Percentiles rank a stretch among this genome's conserved stretches.
These are phyloP conservation scores for Petrocephalus microphthalmus DNA, from an alignment of 2,113 vertebrate species.

Conservation along the genomic window DNA sequence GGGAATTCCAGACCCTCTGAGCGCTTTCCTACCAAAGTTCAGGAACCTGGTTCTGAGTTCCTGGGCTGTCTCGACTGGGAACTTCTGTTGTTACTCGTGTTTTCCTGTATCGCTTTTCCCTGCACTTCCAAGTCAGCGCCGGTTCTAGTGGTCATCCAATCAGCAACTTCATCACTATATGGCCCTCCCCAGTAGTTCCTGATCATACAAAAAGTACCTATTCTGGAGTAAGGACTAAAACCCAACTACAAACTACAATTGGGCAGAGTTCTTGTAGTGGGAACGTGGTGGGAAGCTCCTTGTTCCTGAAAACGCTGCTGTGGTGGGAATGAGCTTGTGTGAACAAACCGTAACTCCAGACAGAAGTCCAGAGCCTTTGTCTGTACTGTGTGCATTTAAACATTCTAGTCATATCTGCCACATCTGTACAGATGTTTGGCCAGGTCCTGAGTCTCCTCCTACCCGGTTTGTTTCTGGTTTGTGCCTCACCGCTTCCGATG, in stretches of 20 bases:
- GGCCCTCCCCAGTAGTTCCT: background rate
- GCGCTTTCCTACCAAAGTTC: background rate
- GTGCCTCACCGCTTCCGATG: background rate
- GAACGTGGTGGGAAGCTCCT: background rate
- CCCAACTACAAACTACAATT: background rate
- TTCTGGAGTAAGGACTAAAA: background rate
- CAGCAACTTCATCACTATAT: background rate
- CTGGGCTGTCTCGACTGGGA: background rate
- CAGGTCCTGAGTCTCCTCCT: background rate
- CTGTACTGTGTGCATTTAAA: background rate
- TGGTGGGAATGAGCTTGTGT: background rate
- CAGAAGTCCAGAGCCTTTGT: background rate
- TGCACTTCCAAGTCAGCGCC: background rate
- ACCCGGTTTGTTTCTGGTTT: background rate
- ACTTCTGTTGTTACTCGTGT: background rate
- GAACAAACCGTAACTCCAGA: background rate
- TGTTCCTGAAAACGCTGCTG: background rate
- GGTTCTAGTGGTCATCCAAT: background rate
- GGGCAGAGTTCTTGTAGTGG: background rate
- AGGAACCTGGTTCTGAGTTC: background rate
- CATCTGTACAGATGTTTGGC: background rate
- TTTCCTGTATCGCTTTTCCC: background rate
- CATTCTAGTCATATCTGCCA: background rate
- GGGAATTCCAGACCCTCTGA: background rate
- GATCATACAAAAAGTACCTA: background rate